A percentile compares a stretch with the other conserved stretches of the same genome.
These are phyloP conservation scores for Asobara japonica DNA, from an alignment of 1,140 invertebrate genomes.

Conservation along the genomic window DNA sequence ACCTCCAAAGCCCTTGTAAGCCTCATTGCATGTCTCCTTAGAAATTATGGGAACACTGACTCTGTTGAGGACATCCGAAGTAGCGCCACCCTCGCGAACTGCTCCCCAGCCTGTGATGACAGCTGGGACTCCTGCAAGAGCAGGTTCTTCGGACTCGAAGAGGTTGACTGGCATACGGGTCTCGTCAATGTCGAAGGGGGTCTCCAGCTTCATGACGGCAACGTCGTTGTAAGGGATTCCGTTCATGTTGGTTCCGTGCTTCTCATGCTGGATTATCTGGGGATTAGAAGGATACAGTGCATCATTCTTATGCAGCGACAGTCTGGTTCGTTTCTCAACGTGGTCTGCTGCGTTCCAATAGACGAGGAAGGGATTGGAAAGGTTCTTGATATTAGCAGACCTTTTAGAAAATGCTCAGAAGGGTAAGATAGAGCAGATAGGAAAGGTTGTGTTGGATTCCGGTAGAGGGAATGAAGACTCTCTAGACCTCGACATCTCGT, in stretches of 20 bases:
- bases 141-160: slow-evolving; percentile 38
- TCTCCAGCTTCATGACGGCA: slow-evolving; percentile 37
- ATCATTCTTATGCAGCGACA: too few species aligned
- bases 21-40: slow-evolving; percentile 48
- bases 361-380: too few species aligned
- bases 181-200: slow-evolving; percentile 36
- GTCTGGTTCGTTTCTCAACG: too few species aligned
- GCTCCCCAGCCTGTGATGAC: slow-evolving; percentile 61
- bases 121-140: slow-evolving; percentile 38
- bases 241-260: slow-evolving; percentile 7
- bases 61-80: slow-evolving; percentile 42
- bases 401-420: too few species aligned
- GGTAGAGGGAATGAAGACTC: too few species aligned
- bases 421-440: too few species aligned
- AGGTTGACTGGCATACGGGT: slow-evolving; percentile 39
- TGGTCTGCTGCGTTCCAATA: too few species aligned
- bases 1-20: slow-evolving; percentile 49
- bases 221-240: slow-evolving; percentile 45
- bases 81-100: slow-evolving; percentile 29
- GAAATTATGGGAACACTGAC: slow-evolving; percentile 59
- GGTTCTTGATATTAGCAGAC: too few species aligned
- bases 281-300: neutral
- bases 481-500: too few species aligned
- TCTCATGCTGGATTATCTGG: slow-evolving; percentile 39
- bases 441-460: too few species aligned